Conservation (phyloP, 64 coral and sea anemone species). For the Actinia equina region DNA sequence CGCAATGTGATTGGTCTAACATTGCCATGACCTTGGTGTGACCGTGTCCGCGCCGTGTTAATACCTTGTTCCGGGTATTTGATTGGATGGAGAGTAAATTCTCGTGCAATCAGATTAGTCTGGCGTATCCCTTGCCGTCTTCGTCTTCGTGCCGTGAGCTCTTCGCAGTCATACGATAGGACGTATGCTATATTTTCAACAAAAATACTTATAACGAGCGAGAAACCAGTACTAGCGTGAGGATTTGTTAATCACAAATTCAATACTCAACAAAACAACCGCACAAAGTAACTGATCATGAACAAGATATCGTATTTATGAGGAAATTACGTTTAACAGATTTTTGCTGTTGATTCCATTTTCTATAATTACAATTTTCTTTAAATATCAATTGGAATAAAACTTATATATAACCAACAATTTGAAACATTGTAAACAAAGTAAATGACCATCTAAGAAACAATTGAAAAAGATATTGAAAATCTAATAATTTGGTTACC, state of each 20-base stretch:
- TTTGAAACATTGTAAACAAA: not conserved
- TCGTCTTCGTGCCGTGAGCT: too few species aligned
- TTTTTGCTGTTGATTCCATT: not conserved
- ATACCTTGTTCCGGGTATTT: too few species aligned
- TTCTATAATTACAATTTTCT: not conserved
- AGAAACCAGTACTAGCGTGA: not conserved
- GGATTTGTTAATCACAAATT: not conserved
- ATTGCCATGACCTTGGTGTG: too few species aligned
- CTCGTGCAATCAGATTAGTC: too few species aligned
- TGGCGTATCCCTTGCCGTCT: too few species aligned
- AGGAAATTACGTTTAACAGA: not conserved
- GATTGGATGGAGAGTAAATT: too few species aligned
- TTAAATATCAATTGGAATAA: not conserved
- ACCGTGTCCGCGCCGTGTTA: too few species aligned
- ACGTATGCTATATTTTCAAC: too few species aligned
- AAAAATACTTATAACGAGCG: not conserved
- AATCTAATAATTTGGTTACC: not conserved
- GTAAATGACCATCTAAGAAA: not conserved
- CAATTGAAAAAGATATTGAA: not conserved
- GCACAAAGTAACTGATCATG: not conserved
- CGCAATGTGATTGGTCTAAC: too few species aligned
- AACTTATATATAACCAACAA: not conserved
- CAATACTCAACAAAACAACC: not conserved
- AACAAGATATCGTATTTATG: not conserved
- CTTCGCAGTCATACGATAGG: too few species aligned